phyloP scores from a whole-genome alignment of 2,113 vertebrate species.

The Pterocles orientalis region DNA sequence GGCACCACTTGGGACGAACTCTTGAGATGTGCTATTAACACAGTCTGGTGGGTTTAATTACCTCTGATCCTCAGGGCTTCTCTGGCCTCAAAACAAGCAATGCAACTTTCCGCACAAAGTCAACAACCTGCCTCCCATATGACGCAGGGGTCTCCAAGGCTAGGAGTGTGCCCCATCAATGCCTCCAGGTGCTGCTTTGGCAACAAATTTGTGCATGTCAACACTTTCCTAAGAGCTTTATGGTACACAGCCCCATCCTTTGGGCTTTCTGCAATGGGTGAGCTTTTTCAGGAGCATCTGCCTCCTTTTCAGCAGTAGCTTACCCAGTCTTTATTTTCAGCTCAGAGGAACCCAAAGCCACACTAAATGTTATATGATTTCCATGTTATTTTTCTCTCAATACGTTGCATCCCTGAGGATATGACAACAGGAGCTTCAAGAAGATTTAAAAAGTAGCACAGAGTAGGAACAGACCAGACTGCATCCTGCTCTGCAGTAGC shows the following conservation, averaged over 20 bases:
- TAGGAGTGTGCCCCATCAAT: fast-evolving
- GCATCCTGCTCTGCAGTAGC: neutral
- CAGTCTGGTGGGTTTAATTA: neutral
- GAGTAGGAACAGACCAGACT: neutral
- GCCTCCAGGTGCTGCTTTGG: neutral
- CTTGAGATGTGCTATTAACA: neutral
- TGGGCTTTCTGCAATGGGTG: neutral
- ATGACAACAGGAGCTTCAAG: neutral
- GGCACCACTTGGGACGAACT: neutral
- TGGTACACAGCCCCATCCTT: fast-evolving
- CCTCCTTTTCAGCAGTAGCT: neutral
- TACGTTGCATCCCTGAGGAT: neutral
- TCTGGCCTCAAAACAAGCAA: neutral
- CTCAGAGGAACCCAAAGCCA: neutral
- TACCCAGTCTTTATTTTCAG: neutral
- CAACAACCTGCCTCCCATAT: neutral
- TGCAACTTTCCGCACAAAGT: neutral
- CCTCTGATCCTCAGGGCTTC: neutral
- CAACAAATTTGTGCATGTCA: neutral
- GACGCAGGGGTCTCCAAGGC: neutral
- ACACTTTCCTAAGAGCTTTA: neutral
- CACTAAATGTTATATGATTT: neutral
- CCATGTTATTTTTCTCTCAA: neutral
- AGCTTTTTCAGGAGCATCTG: neutral
- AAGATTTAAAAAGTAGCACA: neutral